Conservation (phyloP, 1,140 invertebrate genomes). For the Anagrus nilaparvatae region DNA sequence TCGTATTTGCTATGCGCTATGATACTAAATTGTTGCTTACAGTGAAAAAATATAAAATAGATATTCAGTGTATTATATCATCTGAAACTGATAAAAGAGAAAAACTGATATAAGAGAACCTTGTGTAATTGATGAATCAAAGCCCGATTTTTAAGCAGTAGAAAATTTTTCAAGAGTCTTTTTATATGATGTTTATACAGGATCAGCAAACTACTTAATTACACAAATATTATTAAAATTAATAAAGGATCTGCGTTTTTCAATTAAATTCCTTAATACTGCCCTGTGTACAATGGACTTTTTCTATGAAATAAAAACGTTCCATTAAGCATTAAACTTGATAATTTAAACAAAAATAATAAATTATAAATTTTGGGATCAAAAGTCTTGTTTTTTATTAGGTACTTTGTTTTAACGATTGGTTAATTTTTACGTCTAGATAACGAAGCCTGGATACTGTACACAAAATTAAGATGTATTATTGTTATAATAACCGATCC, state of each 20-base stretch:
- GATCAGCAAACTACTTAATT: slow-evolving; percentile 1
- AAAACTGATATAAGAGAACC: slow-evolving; percentile 11
- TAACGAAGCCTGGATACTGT: slow-evolving; percentile 1
- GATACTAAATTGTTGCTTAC: slow-evolving; percentile 8
- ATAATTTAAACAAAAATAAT: slow-evolving; percentile 1
- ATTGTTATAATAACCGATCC: not conserved
- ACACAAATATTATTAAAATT: not conserved
- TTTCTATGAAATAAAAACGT: not conserved
- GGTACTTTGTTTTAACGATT: slow-evolving; percentile 4
- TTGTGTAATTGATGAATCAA: slow-evolving; percentile 13
- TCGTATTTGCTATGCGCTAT: slow-evolving; percentile 14
- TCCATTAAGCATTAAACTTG: slow-evolving; percentile 1
- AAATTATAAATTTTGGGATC: slow-evolving; percentile 3
- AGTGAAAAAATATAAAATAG: slow-evolving; percentile 10
- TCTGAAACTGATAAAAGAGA: no score
- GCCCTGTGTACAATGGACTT: not conserved
- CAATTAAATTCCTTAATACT: not conserved
- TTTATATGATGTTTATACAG: slow-evolving; percentile 15
- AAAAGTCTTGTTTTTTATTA: not conserved
- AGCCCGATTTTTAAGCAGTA: slow-evolving; percentile 10
- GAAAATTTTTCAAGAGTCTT: slow-evolving; percentile 8
- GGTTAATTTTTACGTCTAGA: not conserved
- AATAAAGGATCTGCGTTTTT: not conserved
- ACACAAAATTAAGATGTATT: slow-evolving; percentile 1
- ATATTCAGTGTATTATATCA: slow-evolving; percentile 1